These are phyloP conservation scores for Halichondria panicea DNA, from an alignment of 37 sponge, comb jelly and placozoan genomes.

Conservation along the genomic window DNA sequence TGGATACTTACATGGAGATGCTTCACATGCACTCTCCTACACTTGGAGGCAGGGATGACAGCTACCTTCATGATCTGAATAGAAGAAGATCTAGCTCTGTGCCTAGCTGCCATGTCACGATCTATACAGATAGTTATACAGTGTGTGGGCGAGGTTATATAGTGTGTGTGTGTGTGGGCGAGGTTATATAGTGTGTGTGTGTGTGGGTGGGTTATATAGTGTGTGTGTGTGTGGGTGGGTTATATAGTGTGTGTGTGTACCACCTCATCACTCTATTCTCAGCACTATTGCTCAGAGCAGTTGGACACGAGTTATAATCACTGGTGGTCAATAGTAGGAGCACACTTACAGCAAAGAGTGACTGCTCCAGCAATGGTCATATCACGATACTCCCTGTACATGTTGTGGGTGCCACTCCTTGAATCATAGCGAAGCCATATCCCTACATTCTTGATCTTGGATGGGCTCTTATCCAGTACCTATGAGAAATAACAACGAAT, in stretches of 20 bases:
- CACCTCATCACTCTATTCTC: too few relatives aligned
- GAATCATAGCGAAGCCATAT: constrained; percentile 99
- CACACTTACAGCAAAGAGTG: constrained; percentile 91
- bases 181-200: constrained; percentile 3
- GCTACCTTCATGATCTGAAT: constrained; percentile 95
- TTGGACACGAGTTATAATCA: neutral
- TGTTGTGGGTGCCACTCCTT: constrained; percentile 97
- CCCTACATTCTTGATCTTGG: constrained; percentile 94
- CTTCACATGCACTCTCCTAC: constrained; percentile 74
- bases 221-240: neutral
- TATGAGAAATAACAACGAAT: constrained; percentile 12
- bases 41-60: constrained; percentile 75
- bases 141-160: neutral
- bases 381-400: constrained; percentile 98
- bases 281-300: too few relatives aligned
- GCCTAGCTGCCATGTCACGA: constrained; percentile 98
- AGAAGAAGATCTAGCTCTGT: constrained; percentile 84
- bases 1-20: constrained; percentile 82
- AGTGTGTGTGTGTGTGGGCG: constrained; percentile 13
- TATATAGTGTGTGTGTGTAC: too few relatives aligned
- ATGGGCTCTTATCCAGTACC: constrained; percentile 80
- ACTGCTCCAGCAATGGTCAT: constrained; percentile 91
- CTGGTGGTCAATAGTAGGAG: too few relatives aligned
- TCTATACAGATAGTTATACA: constrained; percentile 35
- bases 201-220: neutral